Evolutionary conservation across 2,113 vertebrate species (phyloP).

Genomic region (Notiomystis cincta): DNA sequence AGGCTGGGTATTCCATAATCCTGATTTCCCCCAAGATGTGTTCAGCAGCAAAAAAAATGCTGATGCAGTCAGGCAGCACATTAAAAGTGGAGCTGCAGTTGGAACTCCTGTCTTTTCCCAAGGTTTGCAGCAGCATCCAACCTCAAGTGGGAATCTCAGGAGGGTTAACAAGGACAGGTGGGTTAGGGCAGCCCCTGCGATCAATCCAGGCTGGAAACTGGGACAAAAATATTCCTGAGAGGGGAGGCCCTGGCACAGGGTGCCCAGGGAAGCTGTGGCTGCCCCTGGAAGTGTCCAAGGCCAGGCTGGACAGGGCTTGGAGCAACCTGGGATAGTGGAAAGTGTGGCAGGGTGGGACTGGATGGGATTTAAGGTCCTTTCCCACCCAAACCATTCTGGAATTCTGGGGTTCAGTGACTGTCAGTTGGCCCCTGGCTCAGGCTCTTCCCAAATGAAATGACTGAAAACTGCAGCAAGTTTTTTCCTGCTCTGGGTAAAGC

Average conservation of each 20-base stretch:
- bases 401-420: neutral
- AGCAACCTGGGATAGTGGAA: neutral
- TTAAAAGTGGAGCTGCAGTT: neutral
- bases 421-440: neutral
- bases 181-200: neutral
- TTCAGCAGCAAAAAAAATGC: neutral
- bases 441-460: neutral
- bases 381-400: neutral
- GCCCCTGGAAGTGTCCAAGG: neutral
- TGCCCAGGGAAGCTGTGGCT: neutral
- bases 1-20: neutral
- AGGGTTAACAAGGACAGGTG: neutral
- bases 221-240: neutral
- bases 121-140: neutral
- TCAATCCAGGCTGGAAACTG: neutral
- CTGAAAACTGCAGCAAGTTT: neutral
- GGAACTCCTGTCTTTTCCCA: neutral
- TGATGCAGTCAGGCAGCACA: neutral
- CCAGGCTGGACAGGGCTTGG: neutral
- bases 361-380: neutral
- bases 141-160: neutral
- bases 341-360: neutral
- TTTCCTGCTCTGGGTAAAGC: neutral
- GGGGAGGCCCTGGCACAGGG: neutral
- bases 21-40: neutral